These are phyloP conservation scores for Druon quercuslanigerum DNA, from an alignment of 1,140 invertebrate species.

Conservation along the genomic window DNA sequence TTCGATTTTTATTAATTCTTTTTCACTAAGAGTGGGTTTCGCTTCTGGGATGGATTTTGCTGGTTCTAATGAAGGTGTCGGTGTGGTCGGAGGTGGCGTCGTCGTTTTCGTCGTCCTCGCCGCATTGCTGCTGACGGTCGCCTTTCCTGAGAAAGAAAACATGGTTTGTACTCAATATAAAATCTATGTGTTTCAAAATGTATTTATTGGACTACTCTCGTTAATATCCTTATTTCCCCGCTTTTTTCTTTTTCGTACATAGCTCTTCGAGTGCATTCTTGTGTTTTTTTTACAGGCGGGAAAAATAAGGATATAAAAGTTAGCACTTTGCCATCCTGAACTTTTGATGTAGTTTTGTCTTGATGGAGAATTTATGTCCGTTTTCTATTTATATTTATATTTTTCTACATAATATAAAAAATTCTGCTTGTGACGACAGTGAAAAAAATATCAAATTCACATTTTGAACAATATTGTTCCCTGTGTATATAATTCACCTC, in stretches of 20 bases:
- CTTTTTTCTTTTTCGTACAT: too few relatives aligned
- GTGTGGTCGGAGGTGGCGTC: conserved; percentile 35
- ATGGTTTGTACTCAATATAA: too few relatives aligned
- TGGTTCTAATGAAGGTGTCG: conserved; percentile 57
- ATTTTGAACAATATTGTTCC: too few relatives aligned
- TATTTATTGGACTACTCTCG: too few relatives aligned
- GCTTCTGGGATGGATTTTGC: conserved; percentile 66
- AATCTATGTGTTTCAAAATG: too few relatives aligned
- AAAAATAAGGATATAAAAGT: neutral
- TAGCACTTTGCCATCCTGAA: neutral
- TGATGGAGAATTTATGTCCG: neutral
- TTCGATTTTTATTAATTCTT: conserved; percentile 82
- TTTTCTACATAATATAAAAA: neutral
- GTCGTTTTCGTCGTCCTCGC: conserved; percentile 52
- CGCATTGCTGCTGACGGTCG: conserved; percentile 66
- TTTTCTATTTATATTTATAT: neutral
- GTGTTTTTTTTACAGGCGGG: too few relatives aligned
- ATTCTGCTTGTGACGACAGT: neutral
- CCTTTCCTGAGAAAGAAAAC: conserved; percentile 60
- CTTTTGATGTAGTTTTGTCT: conserved; percentile 17
- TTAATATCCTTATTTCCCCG: too few relatives aligned
- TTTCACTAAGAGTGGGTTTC: conserved; percentile 70
- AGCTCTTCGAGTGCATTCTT: too few relatives aligned
- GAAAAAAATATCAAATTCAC: too few relatives aligned
- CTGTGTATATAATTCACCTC: too few relatives aligned